Base-by-base conservation (phyloP, 1,140 invertebrate genomes). In the Archegozetes longisetosus region DNA sequence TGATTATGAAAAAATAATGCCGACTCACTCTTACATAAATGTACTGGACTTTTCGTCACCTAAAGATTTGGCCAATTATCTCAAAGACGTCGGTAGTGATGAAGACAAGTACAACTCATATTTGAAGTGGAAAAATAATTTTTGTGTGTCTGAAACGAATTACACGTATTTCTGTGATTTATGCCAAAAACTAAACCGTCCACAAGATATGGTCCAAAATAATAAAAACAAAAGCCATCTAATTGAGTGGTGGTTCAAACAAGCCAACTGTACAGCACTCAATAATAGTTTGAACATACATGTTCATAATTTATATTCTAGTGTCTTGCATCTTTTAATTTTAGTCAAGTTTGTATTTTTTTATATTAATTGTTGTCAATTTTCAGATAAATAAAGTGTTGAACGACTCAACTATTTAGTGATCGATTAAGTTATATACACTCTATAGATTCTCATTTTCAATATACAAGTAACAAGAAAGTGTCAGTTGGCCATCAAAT, bases 21-120 rank as follows among this genome's bases (percentile, higher is more conserved):
- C 75, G 25, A 67, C 68, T 6, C 48, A 64, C 53, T 74, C 73
- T 22, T 75, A 64, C 56, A 75, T 76, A 51, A 62, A 72, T 64
- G 70, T 67, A 12, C 54, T 64, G 1, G 61, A 66, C 40, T 71
- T 69, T 53, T 55, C 62, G 3, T 68, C 68, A 1, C 40, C 55
- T 58, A 47, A 60, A 61, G 56, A 66, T 12, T 61, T 73, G n/a
- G 71, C 67, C 9, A 23, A 62, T 1, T 68, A 66, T 56, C 61
- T 63, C 24, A 55, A 66, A 14, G 24, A 68, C 0, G 58, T 71
- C 20, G 32, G 61, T 49, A 65, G 65, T 25, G 63, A 72, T 64
- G 57, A 60, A 1, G 55, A 66, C 17, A 61, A 65, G n/a, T 72
- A 73, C 60, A 54, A 65, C 17, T 61, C 63, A 23, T 74, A 69